Evolutionary conservation across 2,888 invertebrate genomes (phyloP).

Genomic region (Halocaridina rubra): DNA sequence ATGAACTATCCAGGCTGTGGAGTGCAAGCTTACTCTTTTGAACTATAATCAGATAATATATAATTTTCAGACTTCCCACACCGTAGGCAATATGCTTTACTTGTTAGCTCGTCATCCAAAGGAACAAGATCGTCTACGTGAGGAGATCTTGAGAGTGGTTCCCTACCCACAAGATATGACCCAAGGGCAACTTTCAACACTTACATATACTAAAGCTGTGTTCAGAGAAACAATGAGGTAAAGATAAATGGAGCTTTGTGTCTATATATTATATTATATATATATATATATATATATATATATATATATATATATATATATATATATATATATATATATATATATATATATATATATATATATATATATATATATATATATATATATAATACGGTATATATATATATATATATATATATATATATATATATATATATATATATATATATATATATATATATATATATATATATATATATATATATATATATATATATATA

Average conservation of each 20-base stretch:
- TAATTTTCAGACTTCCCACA: constrained; percentile 35
- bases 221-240: constrained; percentile 47
- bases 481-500: background rate
- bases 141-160: constrained; percentile 9
- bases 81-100: constrained; percentile 35
- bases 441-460: background rate
- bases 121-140: background rate
- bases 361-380: constrained; percentile 22
- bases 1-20: too few relatives aligned
- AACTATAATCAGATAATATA: too few relatives aligned
- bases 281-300: constrained; percentile 19
- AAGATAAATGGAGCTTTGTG: too few relatives aligned
- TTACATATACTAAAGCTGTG: constrained; percentile 37
- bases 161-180: background rate
- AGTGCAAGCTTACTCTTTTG: too few relatives aligned
- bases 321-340: constrained; percentile 8
- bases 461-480: background rate
- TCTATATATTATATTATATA: background rate
- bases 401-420: background rate
- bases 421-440: background rate
- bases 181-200: constrained; percentile 1
- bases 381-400: background rate
- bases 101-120: constrained; percentile 22
- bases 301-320: constrained; percentile 15
- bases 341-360: constrained; percentile 15